Evolutionary conservation across 2,113 vertebrate species (phyloP), one percentile per base, ranked within the genome.

Genomic region (Microcebus ravelobensis): DNA sequence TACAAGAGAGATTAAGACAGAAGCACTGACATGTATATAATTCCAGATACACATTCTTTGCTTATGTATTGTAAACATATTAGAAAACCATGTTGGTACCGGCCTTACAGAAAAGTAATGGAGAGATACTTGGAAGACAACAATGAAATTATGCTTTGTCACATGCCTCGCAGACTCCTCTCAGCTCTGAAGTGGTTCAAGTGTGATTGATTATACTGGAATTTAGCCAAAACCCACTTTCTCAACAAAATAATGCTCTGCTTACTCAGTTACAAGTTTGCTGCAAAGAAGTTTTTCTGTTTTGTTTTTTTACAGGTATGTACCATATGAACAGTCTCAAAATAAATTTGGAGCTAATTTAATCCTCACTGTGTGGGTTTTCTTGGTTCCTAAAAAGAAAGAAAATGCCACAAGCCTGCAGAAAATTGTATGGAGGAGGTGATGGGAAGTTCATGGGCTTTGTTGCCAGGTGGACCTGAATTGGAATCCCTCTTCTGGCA

Each of bases 351-450:
- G 55, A 76, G 67, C 59, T 57, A 81, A 90, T 82, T 50, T 57
- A 82, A 79, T 73, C 29, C 67, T 81, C 84, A 63, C 3, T 29
- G 13, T 52, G 31, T 70, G 73, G 31, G 23, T 70, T 88, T 92
- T 82, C 87, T 73, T 81, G 23, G 65, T 79, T 80, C 61, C 67
- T 93, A 57, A 82, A 91, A 96, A 65, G 79, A 74, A 93, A 67
- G 17, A 65, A 80, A 91, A 73, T 34, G 39, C 36, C 59, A 68
- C 2, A 17, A 88, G 23, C 48, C 55, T 74, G 27, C 27, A 67
- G 29, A 71, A 87, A 76, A 50, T 3, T 10, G 10, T 25, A 25
- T 34, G 36, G 39, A 21, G 29, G 45, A 52, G 42, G 18, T 50
- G 65, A 82, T 27, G 80, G 70, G 45, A 73, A 86, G 31, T 57